Evolutionary conservation across 35 echinoderm and acorn worm genomes (phyloP), one percentile per base, ranked within the genome.

Genomic region (Apostichopus parvimensis): DNA sequence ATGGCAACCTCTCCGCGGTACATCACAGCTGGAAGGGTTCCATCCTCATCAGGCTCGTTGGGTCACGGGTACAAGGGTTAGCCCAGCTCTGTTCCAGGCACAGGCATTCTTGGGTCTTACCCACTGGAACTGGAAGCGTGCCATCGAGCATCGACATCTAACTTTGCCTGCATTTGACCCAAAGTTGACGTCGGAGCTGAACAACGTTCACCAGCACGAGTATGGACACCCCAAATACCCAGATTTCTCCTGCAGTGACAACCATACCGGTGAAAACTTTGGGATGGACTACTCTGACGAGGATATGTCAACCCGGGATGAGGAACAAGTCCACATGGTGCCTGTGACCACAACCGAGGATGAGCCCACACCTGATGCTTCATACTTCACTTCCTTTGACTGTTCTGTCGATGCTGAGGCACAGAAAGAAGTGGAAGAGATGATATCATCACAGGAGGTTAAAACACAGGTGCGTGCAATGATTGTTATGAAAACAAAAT

Each of bases 271-370:
- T 45, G 78, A 80, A 25, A 25, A 17, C 12, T 80, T 80, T 45
- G 78, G 78, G 1, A 80, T 80, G 18, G 78, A 80, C 14, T 80
- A 6, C 78, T 23, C 28, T 25, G 14, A 80, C 9, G 10, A 80
- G 10, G 78, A 80, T 45, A 34, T 34, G 28, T 34, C 28, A 34
- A 34, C 28, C 28, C 28, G 1, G 13, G 71, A 73, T 73, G 71
- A 73, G 71, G 71, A 73, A 15, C 71, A 73, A 73, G 21, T 21
- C 71, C 71, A 73, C 71, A 73, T 73, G 71, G 71, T 73, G 71
- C 71, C 71, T 21, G 21, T 73, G 21, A 14, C 71, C 13, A 3
- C 71, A 73, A 73, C 1, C 0, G 71, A 1, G 0, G 0, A 1
- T 2, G 1, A 2, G 71, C 26, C 26, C 26, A 28, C 26, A 28